These are phyloP conservation scores for Actinia tenebrosa DNA, from an alignment of 64 coral and sea anemone genomes.

Conservation along the genomic window DNA sequence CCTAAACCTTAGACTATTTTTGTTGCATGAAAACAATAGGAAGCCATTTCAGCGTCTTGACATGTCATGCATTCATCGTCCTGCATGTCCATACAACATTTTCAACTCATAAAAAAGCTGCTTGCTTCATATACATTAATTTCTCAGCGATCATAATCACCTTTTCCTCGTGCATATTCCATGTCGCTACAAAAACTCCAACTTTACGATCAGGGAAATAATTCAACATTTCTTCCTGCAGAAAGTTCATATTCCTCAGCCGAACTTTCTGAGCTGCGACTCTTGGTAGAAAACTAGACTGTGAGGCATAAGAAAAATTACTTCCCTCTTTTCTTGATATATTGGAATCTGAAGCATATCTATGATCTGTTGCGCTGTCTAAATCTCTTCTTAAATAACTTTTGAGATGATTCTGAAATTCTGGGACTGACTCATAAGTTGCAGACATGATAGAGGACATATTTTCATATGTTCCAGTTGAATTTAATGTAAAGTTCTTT, in stretches of 20 bases:
- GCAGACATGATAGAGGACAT: conserved; percentile 6
- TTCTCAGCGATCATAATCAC: conserved; percentile 18
- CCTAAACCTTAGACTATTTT: too few relatives aligned
- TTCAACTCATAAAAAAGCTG: background rate
- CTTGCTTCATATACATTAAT: background rate
- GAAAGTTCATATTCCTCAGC: conserved; percentile 83
- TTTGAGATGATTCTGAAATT: conserved; percentile 57
- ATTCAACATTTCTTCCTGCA: conserved; percentile 86
- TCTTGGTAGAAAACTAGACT: conserved; percentile 40
- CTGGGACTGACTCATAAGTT: background rate
- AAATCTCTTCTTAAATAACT: conserved; percentile 29
- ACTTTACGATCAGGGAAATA: conserved; percentile 81
- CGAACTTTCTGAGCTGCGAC: conserved; percentile 59
- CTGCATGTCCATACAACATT: too few relatives aligned
- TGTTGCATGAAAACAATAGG: too few relatives aligned
- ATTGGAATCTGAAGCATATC: conserved; percentile 67
- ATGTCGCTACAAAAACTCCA: conserved; percentile 88
- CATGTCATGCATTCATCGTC: too few relatives aligned
- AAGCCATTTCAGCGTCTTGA: too few relatives aligned
- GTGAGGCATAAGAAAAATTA: conserved; percentile 24
- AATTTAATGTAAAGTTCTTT: background rate
- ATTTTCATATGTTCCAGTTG: conserved; percentile 39
- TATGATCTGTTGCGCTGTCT: background rate
- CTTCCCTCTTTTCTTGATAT: conserved; percentile 39
- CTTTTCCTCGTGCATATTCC: conserved; percentile 99